Base-by-base conservation (phyloP, 2,888 invertebrate genomes). In the Balanococcus diminutus region DNA sequence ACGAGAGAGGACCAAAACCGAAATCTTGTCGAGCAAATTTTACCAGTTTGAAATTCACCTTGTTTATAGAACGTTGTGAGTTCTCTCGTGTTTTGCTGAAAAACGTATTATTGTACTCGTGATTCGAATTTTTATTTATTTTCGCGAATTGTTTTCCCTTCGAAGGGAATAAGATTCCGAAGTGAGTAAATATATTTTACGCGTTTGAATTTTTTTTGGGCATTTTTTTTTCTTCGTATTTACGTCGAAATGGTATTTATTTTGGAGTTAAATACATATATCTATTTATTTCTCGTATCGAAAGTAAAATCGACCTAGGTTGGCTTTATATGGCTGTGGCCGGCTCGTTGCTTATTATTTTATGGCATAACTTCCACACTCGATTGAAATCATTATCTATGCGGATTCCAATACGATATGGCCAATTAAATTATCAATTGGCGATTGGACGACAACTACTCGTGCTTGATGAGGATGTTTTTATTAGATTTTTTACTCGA, bases 1-100 rank as follows among this genome's bases (percentile, higher is more conserved):
- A 36, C 75, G 6, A 46, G 39, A 42, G 9, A 42, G 9, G 46
- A 46, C 46, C 46, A 56, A 79, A 79, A 79, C 75, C 32, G 36
- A 79, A 79, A 79, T 79, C 75, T 79, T 79, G 6, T 79, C 32
- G 75, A 19, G 32, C 28, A 79, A 79, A 79, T 36, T 72, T 72
- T 8, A 9, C 75, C 19, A 79, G 75, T 79, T 22, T 79, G 11
- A 79, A 79, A 79, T 79, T 36, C 16, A 79, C 75, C 36, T 22
- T 8, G 5, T 36, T n/a, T 79, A 2, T n/a, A 36, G 19, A 79
- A 25, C 36, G 32, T 79, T 36, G 75, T 79, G 75, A 32, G n/a
- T 79, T 79, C 36, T 67, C 16, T 56, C 56, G 56, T 56, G 22
- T 56, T 56, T 22, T 46, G n/a, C n/a, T n/a, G n/a, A n/a, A 19